These are phyloP conservation scores for Zaprionus vittiger DNA, from an alignment of 1,140 invertebrate genomes.

Conservation along the genomic window DNA sequence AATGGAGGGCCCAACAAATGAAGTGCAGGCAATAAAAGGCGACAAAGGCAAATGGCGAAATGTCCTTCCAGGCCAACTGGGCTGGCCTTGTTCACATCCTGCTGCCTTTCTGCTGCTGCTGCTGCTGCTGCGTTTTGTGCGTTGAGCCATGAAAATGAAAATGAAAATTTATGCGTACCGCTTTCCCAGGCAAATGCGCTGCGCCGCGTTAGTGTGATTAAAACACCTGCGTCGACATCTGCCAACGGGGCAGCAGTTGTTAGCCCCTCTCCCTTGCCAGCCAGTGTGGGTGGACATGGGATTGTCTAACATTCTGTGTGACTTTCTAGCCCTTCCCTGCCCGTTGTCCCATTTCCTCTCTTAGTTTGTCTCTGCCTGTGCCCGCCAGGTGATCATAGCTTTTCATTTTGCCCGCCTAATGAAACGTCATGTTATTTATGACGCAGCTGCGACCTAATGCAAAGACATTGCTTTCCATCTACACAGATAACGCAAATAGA, in stretches of 20 bases:
- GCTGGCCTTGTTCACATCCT: constrained; percentile 19
- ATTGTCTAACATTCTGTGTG: constrained; percentile 38
- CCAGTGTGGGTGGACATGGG: constrained; percentile 19
- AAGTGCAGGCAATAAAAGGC: constrained; percentile 82
- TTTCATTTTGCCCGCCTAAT: constrained; percentile 74
- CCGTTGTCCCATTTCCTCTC: not conserved
- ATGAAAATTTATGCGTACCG: constrained; percentile 78
- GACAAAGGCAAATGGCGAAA: constrained; percentile 77
- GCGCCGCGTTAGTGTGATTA: constrained; percentile 65
- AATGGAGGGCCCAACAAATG: constrained; percentile 75
- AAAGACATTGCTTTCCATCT: constrained; percentile 74
- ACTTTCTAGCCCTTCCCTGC: not conserved
- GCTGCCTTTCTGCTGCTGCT: constrained; percentile 1
- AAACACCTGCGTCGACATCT: constrained; percentile 77
- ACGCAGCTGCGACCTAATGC: constrained; percentile 68
- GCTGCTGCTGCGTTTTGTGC: constrained; percentile 53
- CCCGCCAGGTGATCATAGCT: constrained; percentile 68
- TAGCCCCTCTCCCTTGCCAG: not conserved
- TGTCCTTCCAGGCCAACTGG: constrained; percentile 10
- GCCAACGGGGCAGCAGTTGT: constrained; percentile 37
- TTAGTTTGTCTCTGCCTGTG: not conserved
- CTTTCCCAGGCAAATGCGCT: constrained; percentile 33
- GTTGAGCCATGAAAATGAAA: constrained; percentile 78
- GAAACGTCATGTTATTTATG: constrained; percentile 82
- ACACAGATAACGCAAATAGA: constrained; percentile 4